Base-by-base conservation (phyloP, 2,797 vertebrate species). In the Poeciliopsis gracilis region DNA sequence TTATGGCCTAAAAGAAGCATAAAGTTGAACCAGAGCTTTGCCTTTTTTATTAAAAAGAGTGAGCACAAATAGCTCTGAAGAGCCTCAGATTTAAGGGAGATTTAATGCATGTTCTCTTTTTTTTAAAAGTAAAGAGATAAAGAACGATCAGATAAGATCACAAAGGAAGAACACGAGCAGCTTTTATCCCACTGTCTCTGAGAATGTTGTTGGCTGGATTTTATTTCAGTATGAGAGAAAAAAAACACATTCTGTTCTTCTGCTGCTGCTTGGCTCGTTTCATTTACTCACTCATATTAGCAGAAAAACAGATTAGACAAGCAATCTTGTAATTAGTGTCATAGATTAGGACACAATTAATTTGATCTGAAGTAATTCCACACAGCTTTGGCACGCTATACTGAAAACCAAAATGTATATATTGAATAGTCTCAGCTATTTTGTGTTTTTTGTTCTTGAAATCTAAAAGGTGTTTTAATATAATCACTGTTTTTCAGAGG, bases 71-170 rank as follows among this genome's bases (percentile, higher is more conserved):
- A 78, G 89, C 69, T 80, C 61, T 63, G 2, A 55, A 71, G 67
- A 87, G 87, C 9, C 45, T 43, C 81, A 78, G 91, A 66, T 66
- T 38, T 85, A 84, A 84, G 76, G 55, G 73, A 84, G 90, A 92
- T 93, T 90, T 92, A 88, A 89, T 59, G 81, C 85, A 77, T 12
- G 12, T 89, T 84, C 77, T 88, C 87, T 90, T 93, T 88, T 83
- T n/a, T n/a, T n/a, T n/a, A n/a, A 92, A 88, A 90, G 87, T 92
- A 92, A 88, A 90, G 87, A 89, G 88, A 93, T 91, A 89, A 93
- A 90, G 85, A 90, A 82, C 83, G 87, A 89, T 92, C 89, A 82
- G 92, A 95, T 94, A 91, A 92, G 89, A 91, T 86, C 87, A 88
- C n/a, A 88, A 78, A 84, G 81, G 82, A 84, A 71, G 82, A 91